These are phyloP conservation scores for Heteractis magnifica DNA, from an alignment of 92 coral and sea anemone genomes.

Conservation along the genomic window DNA sequence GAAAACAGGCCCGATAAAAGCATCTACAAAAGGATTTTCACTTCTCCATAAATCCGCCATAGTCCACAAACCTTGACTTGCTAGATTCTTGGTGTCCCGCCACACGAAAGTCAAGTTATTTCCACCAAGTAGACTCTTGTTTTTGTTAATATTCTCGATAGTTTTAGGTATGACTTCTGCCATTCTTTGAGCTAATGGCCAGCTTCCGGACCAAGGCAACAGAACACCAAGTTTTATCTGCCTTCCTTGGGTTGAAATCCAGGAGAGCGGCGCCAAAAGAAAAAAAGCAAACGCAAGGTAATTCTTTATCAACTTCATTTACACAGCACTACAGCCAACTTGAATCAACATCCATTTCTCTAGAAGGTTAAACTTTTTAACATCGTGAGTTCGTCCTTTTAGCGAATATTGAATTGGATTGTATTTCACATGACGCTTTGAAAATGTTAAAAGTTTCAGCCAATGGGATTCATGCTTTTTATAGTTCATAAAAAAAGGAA, in stretches of 20 bases:
- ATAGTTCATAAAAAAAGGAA: background rate
- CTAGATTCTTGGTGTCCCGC: conserved; percentile 8
- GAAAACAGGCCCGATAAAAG: conserved; percentile 21
- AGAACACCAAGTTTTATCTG: conserved; percentile 12
- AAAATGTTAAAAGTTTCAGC: background rate
- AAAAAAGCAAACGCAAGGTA: background rate
- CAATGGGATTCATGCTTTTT: background rate
- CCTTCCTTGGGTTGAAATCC: background rate
- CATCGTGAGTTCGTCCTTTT: background rate
- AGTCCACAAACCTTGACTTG: conserved; percentile 1
- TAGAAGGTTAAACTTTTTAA: too few relatives aligned
- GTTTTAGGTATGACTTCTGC: conserved; percentile 6
- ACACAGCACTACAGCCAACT: background rate
- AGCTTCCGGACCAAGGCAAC: conserved; percentile 20
- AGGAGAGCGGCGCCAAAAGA: background rate
- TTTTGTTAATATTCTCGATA: conserved; percentile 7
- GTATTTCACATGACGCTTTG: background rate
- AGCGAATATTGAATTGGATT: background rate
- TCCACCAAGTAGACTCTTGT: background rate
- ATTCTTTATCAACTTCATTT: background rate
- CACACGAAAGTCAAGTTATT: conserved; percentile 14
- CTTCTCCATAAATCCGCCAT: conserved; percentile 27
- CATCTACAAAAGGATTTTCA: conserved; percentile 16
- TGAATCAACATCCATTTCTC: too few relatives aligned
- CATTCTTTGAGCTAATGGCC: conserved; percentile 9